Conservation (phyloP, 2,888 invertebrate genomes). For the Acanthopleura granulata region DNA sequence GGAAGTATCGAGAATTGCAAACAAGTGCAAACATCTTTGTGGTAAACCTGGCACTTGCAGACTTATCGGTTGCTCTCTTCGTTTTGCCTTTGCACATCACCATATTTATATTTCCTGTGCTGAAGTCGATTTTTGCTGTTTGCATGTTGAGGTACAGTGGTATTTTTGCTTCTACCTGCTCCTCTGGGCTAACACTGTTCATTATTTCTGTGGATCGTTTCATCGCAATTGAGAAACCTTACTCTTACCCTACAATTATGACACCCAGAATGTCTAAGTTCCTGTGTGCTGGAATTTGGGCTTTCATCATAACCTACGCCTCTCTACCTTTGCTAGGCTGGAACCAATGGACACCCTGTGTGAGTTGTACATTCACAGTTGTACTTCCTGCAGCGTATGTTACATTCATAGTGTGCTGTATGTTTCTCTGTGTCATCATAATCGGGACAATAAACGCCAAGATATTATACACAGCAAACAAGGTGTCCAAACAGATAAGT, state of each 20-base stretch:
- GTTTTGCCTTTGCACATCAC: not conserved
- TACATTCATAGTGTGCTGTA: not conserved
- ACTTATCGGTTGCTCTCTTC: not conserved
- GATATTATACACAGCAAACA: constrained; percentile 2
- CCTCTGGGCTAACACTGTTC: not conserved
- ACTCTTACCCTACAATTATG: not conserved
- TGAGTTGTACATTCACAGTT: not conserved
- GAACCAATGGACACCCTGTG: constrained; percentile 12
- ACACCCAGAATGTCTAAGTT: not conserved
- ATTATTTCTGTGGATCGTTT: not conserved
- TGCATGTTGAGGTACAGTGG: not conserved
- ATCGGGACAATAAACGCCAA: not conserved
- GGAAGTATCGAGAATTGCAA: not conserved
- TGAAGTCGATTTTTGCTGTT: not conserved
- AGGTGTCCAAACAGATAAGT: not conserved
- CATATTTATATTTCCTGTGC: not conserved
- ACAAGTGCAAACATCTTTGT: constrained; percentile 8
- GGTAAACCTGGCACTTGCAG: not conserved
- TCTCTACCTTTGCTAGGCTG: not conserved
- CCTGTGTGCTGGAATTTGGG: not conserved
- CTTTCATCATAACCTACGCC: not conserved
- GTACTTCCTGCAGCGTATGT: not conserved
- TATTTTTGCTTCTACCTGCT: not conserved
- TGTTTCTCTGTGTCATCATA: not conserved
- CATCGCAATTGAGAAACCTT: constrained; percentile 10